Conservation (phyloP, 2,888 invertebrate species). For the Colletes collaris region DNA sequence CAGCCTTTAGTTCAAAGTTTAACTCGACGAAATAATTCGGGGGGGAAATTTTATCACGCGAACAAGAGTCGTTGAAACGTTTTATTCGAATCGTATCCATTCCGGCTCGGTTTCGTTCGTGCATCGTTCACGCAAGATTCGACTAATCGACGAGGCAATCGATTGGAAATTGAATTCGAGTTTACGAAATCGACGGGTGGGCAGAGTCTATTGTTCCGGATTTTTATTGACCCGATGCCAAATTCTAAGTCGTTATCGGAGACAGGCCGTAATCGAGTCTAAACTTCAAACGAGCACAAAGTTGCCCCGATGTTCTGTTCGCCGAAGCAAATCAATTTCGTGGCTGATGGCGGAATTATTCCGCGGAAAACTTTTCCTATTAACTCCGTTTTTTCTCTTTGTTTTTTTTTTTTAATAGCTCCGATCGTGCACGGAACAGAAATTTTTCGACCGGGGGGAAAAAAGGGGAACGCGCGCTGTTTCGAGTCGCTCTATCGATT, state of each 20-base stretch:
- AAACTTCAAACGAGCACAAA: constrained; percentile 55
- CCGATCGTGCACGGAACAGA: constrained; percentile 36
- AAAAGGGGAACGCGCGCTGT: constrained; percentile 4
- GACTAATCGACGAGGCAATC: constrained; percentile 18
- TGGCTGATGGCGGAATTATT: constrained; percentile 38
- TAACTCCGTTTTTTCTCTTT: constrained; percentile 22
- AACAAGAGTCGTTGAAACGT: no score
- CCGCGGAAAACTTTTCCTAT: constrained; percentile 56
- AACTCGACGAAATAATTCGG: no score
- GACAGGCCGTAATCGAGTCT: constrained; percentile 56
- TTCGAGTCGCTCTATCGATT: constrained; percentile 33
- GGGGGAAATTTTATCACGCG: no score
- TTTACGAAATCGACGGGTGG: constrained; percentile 27
- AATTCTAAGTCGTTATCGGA: constrained; percentile 61
- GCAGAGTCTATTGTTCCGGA: constrained; percentile 35
- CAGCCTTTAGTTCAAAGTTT: no score
- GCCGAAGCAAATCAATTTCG: constrained; percentile 53
- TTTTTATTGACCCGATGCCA: constrained; percentile 56
- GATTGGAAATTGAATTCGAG: constrained; percentile 40
- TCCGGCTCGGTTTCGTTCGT: background rate
- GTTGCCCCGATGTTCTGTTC: constrained; percentile 40
- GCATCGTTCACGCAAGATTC: background rate
- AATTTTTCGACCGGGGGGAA: constrained; percentile 38
- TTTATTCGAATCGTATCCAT: background rate
- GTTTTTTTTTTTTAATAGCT: constrained; percentile 45